Conservation (phyloP, 2,888 invertebrate genomes). For the Invenusta paracnida region DNA sequence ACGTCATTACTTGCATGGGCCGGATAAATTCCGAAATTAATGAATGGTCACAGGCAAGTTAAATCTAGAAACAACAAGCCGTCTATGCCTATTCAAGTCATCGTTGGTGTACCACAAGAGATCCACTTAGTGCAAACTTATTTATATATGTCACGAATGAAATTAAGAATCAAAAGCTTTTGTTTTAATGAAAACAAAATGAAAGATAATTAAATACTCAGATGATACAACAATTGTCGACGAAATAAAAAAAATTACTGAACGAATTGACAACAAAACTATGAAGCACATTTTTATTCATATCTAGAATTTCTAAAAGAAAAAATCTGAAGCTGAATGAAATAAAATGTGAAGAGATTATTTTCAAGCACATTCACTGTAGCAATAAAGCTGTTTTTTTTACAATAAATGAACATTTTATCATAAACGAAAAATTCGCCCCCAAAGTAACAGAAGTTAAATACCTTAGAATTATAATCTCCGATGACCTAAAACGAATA, state of each 20-base stretch:
- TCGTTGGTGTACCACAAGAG: not conserved
- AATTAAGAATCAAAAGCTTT: not conserved
- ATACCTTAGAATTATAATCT: not conserved
- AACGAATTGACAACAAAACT: not conserved
- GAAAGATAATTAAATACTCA: not conserved
- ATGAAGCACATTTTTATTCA: not conserved
- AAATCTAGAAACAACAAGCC: not conserved
- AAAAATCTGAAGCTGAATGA: not conserved
- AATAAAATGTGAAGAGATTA: not conserved
- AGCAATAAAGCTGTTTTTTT: not conserved
- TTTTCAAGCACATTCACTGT: not conserved
- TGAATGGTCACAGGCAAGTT: not conserved
- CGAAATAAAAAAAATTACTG: not conserved
- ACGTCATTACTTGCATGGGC: too few relatives aligned
- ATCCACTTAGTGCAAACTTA: not conserved
- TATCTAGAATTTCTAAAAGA: not conserved
- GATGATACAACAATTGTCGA: not conserved
- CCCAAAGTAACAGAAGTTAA: not conserved
- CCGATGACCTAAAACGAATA: not conserved
- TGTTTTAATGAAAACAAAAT: not conserved
- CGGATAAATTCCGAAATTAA: not conserved
- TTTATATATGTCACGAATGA: not conserved
- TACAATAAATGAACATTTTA: not conserved
- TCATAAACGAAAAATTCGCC: not conserved
- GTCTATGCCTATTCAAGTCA: not conserved